Base-by-base conservation (phyloP, 2,888 invertebrate species). In the Leucophora obtusa region DNA sequence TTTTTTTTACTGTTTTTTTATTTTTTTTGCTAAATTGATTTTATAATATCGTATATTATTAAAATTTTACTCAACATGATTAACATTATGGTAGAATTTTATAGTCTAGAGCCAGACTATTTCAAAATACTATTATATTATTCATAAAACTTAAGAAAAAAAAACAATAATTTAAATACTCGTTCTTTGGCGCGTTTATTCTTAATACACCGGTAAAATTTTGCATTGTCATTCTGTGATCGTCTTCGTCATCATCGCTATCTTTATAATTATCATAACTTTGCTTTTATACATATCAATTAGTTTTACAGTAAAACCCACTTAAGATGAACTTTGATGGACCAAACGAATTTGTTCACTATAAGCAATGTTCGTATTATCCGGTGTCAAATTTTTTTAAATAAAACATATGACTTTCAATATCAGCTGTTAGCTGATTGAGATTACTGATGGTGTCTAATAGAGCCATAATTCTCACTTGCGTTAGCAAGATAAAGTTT, bases 261-360 rank as follows among this genome's bases (percentile, higher is more conserved):
- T 71, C 18, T 50, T 18, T 14, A 35, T 66, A 60, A 71, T 75
- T 71, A 71, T 71, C 35, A 43, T 71, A 73, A 73, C 28, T 50
- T 56, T 35, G 68, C 68, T 59, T 58, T 69, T 59, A 24, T 76
- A 76, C 69, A 70, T 73, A 81, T 54, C 65, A 81, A 76, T 76
- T 69, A 70, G 50, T 58, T 69, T 15, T 50, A 70, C 83, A 74
- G 79, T n/a, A n/a, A n/a, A n/a, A n/a, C n/a, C n/a, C n/a, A n/a
- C n/a, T n/a, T n/a, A n/a, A n/a, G n/a, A n/a, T n/a, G n/a, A n/a
- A n/a, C n/a, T n/a, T n/a, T n/a, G n/a, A n/a, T n/a, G n/a, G n/a
- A n/a, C n/a, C n/a, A n/a, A n/a, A n/a, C n/a, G n/a, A n/a, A n/a
- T n/a, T n/a, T n/a, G n/a, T n/a, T n/a, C n/a, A n/a, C n/a, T n/a